Evolutionary conservation across 2,888 invertebrate species (phyloP).

Genomic region (Rhagonycha fulva): DNA sequence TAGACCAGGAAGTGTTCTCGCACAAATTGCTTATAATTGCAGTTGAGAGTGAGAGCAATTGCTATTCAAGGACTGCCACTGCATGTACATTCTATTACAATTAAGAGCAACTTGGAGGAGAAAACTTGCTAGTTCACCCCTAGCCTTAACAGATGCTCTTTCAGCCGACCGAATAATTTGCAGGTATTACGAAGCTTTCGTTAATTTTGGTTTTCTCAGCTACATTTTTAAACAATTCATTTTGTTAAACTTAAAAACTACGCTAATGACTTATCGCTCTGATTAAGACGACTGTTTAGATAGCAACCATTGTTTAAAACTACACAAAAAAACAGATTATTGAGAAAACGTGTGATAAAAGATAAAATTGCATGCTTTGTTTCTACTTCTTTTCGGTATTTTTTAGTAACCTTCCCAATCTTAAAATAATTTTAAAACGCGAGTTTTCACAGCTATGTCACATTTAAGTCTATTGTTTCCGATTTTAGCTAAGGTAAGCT

Average conservation of each 20-base stretch:
- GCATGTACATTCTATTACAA: background rate
- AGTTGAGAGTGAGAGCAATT: background rate
- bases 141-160: background rate
- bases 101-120: background rate
- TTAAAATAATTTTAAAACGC: too few relatives aligned
- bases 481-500: too few relatives aligned
- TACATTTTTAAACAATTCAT: background rate
- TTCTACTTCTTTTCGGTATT: background rate
- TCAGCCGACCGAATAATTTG: background rate
- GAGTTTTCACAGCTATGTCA: too few relatives aligned
- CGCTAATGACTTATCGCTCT: background rate
- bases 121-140: background rate
- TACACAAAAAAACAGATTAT: background rate
- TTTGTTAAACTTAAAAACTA: background rate
- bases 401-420: too few relatives aligned
- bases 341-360: background rate
- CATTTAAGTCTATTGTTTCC: too few relatives aligned
- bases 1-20: background rate
- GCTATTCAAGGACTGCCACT: background rate
- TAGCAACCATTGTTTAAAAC: background rate
- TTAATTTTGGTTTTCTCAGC: background rate
- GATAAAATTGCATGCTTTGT: background rate
- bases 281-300: background rate
- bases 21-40: background rate
- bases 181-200: background rate